phyloP scores from a whole-genome alignment of 2,888 invertebrate species.

The Resseliella maxima region DNA sequence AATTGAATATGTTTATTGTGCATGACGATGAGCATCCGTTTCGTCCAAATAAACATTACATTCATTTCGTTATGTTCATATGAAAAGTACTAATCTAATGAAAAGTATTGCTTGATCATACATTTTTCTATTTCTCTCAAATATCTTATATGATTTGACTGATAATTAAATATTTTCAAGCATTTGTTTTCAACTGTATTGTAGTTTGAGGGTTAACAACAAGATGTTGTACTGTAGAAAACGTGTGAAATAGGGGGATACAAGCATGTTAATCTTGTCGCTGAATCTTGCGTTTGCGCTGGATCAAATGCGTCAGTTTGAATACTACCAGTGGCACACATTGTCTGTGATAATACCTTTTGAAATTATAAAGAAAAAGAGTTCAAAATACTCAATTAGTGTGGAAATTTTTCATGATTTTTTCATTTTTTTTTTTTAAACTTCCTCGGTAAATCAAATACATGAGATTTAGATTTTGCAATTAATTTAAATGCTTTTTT shows the following conservation, averaged over 20 bases:
- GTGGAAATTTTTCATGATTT: background rate
- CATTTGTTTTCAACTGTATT: background rate
- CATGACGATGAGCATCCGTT: no score
- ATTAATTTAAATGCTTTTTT: background rate
- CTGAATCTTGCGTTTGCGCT: conserved; percentile 32
- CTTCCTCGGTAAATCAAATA: background rate
- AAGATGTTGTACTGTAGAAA: background rate
- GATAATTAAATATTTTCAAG: background rate
- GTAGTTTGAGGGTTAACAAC: conserved; percentile 30
- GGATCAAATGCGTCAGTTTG: conserved; percentile 45
- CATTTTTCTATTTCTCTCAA: no score
- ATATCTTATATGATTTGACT: no score
- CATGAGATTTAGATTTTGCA: background rate
- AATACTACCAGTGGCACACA: background rate
- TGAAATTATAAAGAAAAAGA: no score
- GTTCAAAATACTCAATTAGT: background rate
- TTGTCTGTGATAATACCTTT: background rate
- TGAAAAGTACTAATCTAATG: no score
- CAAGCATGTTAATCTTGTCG: conserved; percentile 39
- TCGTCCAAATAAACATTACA: no score
- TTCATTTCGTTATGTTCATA: no score
- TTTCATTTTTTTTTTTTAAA: background rate
- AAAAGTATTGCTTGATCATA: no score
- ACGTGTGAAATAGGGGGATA: conserved; percentile 39
- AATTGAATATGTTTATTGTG: background rate